Evolutionary conservation across 2,888 invertebrate species (phyloP), one percentile per base, ranked within the genome.

Genomic region (Macaria notata): DNA sequence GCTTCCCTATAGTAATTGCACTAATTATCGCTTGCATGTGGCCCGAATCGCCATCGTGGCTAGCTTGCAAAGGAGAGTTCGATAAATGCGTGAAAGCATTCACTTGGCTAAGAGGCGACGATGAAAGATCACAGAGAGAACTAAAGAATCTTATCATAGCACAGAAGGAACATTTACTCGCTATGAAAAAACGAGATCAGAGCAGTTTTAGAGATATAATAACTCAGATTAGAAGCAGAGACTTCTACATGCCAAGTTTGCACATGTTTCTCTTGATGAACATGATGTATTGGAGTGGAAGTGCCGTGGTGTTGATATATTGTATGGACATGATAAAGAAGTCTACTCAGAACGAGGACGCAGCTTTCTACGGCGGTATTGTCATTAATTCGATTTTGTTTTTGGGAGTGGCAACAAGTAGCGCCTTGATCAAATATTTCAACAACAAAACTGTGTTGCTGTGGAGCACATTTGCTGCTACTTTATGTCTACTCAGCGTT

Each of bases 11-110:
- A 3, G 9, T 60, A 0, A 4, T 65, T 5, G 65, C 65, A 36
- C 44, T 61, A 4, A 3, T 57, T 6, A 51, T 58, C 7, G 59
- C 57, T 8, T 62, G 50, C 39, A 46, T 65, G 45, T 69, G 65
- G 65, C 66, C 69, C 8, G 66, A 69, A 41, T 66, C 69, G 1
- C 69, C 69, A 1, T 54, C 61, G 0, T 70, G 68, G 70, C 57
- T 70, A 31, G 70, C 70, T 3, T 65, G 45, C 9, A 70, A 63
- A 51, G 65, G 63, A 5, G 47, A 66, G 43, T 65, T 61, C 31
- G 62, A 61, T 6, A 59, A 55, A 61, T 68, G 68, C 49, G 65
- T 64, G 43, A 44, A 53, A 44, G 60, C 64, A 0, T 68, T 68
- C n/a, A 43, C 43, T 31, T 65, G 64, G 65, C 29, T 70, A 31